phyloP scores from a whole-genome alignment of 2,113 vertebrate species.

The Varanus salvator region DNA sequence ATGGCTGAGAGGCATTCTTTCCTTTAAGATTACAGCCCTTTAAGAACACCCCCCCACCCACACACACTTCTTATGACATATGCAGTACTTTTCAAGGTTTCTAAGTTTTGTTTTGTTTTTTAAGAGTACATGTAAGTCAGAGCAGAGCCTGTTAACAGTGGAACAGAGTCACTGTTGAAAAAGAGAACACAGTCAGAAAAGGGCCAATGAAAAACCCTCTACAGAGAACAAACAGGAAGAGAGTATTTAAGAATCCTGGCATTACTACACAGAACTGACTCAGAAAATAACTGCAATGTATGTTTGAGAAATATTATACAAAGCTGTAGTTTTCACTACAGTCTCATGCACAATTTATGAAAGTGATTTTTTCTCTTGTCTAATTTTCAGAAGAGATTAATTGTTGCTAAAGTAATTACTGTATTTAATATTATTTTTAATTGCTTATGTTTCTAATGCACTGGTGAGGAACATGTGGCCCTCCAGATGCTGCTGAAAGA shows the following conservation, averaged over 20 bases:
- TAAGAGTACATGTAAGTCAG: background rate
- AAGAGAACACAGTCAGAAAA: background rate
- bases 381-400: slow-evolving; percentile 9
- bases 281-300: background rate
- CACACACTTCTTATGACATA: background rate
- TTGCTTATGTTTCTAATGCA: background rate
- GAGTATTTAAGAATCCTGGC: background rate
- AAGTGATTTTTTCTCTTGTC: background rate
- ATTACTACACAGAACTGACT: background rate
- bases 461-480: background rate
- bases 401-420: background rate
- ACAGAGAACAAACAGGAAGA: background rate
- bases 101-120: background rate
- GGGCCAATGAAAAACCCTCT: background rate
- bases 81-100: background rate
- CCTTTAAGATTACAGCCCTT: background rate
- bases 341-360: background rate
- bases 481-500: too few relatives aligned
- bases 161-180: too few relatives aligned
- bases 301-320: background rate
- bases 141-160: background rate
- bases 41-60: background rate
- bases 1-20: background rate
- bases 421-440: background rate
- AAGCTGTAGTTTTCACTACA: background rate